Conservation (phyloP, 1,140 invertebrate genomes). For the Tetranychus urticae region DNA sequence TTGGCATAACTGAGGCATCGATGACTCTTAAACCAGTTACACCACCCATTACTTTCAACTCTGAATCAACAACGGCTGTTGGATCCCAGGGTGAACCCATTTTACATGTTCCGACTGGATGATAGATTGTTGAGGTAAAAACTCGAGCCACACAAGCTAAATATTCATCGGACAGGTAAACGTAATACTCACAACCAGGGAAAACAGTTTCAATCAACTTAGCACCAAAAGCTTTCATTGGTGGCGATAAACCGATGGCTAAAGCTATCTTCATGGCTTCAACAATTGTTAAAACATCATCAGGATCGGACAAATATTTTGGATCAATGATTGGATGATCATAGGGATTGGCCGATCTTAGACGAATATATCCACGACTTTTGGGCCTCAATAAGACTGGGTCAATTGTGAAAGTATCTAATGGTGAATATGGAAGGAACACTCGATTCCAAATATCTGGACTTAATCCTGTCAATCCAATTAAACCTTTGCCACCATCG, state of each 20-base stretch:
- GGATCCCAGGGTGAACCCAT: conserved; percentile 34
- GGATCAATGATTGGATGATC: conserved; percentile 50
- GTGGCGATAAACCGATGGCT: conserved; percentile 19
- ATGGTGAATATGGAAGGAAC: conserved; percentile 12
- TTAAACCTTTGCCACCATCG: conserved; percentile 35
- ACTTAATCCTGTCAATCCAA: conserved; percentile 8
- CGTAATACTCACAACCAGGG: conserved; percentile 46
- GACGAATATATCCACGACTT: conserved; percentile 36
- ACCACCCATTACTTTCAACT: conserved; percentile 18
- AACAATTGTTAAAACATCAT: conserved; percentile 18
- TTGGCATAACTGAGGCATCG: conserved; percentile 54
- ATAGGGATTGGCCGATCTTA: conserved; percentile 30
- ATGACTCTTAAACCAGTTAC: conserved; percentile 20
- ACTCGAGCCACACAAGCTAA: conserved; percentile 19
- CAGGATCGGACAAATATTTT: conserved; percentile 40
- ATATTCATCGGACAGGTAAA: conserved; percentile 32
- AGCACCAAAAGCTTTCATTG: conserved; percentile 39
- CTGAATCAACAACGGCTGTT: conserved; percentile 36
- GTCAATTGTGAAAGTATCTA: conserved; percentile 41
- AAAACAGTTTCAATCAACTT: conserved; percentile 39
- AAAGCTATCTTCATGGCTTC: conserved; percentile 15
- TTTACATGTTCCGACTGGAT: conserved; percentile 46
- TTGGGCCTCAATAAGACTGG: conserved; percentile 44
- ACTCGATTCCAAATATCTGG: conserved; percentile 9
- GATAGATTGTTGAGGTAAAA: conserved; percentile 28